Evolutionary conservation across 2,113 vertebrate species (phyloP), one percentile per base, ranked within the genome.

Genomic region (Phaethon lepturus): DNA sequence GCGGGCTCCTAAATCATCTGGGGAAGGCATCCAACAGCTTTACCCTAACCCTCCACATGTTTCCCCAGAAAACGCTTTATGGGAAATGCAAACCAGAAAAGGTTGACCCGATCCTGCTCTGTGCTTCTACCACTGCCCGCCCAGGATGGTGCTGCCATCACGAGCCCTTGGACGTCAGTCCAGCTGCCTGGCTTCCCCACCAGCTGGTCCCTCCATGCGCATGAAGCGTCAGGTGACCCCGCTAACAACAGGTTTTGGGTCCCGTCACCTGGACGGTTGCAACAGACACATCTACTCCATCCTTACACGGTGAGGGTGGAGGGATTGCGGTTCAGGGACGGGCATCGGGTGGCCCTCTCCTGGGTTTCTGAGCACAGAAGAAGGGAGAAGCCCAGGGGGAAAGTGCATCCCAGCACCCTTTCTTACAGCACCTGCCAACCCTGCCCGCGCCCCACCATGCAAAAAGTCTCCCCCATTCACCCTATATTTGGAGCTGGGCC

Each of bases 121-220:
- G 19, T 86, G 55, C 38, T 83, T 59, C 63, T 44, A 7, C 16
- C 0, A 2, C 28, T 28, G 29, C 8, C 7, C 2, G 1, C 23
- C 38, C 18, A 3, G 20, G 23, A n/a, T 1, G 2, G 7, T 49
- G 71, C 67, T 82, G 74, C 58, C 83, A 8, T 20, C 42, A 6
- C 0, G 8, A 53, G 47, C 25, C 55, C 67, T 69, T 7, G 1
- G 1, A 2, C 4, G 9, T 13, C 2, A 0, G 6, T 79, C 53
- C 7, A 10, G 58, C 50, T 86, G 53, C 17, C 29, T 66, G 38
- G 13, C 28, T 78, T 81, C 44, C 49, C 15, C 28, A 59, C 6
- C 9, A 28, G 35, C 4, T 55, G 8, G 11, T 78, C 33, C 17
- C 19, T 68, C 25, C 22, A 9, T 9, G 20, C 0, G 0, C 33